Percentiles rank a stretch among this genome's conserved stretches.
phyloP scores from a whole-genome alignment of 2,113 vertebrate genomes.

The Columba janthina region DNA sequence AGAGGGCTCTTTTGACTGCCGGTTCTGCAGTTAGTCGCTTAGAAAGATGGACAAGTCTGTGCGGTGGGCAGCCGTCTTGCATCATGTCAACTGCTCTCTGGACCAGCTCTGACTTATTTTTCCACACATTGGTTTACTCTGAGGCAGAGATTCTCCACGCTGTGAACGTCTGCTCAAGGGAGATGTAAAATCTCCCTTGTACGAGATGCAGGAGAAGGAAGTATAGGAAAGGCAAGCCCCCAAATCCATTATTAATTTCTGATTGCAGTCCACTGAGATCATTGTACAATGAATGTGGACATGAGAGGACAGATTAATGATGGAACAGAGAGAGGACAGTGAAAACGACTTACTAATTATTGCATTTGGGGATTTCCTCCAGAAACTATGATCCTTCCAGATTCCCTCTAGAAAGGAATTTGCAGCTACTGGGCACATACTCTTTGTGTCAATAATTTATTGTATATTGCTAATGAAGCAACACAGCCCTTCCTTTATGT shows the following conservation, averaged over 20 bases:
- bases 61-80: neutral
- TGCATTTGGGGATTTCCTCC: neutral
- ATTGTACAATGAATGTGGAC: neutral
- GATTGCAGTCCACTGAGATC: neutral
- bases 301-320: neutral
- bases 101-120: neutral
- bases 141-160: neutral
- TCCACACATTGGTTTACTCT: neutral
- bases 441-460: neutral
- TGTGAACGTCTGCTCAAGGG: neutral
- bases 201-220: neutral
- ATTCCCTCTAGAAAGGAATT: neutral
- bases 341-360: neutral
- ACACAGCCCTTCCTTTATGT: neutral
- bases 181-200: neutral
- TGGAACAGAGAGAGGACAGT: neutral
- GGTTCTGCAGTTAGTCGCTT: neutral
- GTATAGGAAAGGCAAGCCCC: neutral
- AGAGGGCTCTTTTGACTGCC: neutral
- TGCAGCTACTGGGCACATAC: neutral
- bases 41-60: neutral
- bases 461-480: neutral
- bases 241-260: neutral
- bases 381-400: neutral
- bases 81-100: fast-evolving